Evolutionary conservation across 2,113 vertebrate genomes (phyloP).

Genomic region (Pampusana beccarii): DNA sequence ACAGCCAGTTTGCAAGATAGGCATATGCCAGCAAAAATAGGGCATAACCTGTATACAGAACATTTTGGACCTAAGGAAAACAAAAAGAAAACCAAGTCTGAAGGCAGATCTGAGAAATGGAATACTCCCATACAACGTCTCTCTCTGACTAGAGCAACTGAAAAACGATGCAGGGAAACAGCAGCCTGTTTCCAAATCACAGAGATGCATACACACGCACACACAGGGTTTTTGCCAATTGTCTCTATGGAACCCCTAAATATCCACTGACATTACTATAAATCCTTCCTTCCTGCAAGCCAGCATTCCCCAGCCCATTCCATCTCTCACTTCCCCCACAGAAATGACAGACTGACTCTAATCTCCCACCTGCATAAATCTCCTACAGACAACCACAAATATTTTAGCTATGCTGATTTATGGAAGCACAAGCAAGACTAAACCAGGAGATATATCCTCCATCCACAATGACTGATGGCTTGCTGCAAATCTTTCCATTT

Average conservation of each 20-base stretch:
- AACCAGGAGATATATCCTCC: constrained; percentile 65
- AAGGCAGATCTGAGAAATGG: background rate
- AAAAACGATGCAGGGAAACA: background rate
- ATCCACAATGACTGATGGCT: constrained; percentile 68
- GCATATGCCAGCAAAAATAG: background rate
- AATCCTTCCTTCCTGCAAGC: constrained; percentile 57
- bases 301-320: constrained; percentile 48
- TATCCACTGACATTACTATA: constrained; percentile 20
- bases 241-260: constrained; percentile 34
- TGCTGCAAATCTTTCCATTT: constrained; percentile 66
- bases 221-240: background rate
- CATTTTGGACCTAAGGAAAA: background rate
- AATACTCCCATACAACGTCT: background rate
- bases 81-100: background rate
- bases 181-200: background rate
- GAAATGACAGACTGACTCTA: constrained; percentile 75
- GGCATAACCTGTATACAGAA: background rate
- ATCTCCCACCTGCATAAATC: constrained; percentile 81
- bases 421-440: constrained; percentile 64
- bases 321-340: constrained; percentile 58
- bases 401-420: constrained; percentile 84
- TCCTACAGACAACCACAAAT: constrained; percentile 78
- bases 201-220: background rate
- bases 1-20: background rate
- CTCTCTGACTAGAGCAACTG: background rate